phyloP scores from a whole-genome alignment of 2,797 vertebrate genomes.

The Tarsius wallacei region DNA sequence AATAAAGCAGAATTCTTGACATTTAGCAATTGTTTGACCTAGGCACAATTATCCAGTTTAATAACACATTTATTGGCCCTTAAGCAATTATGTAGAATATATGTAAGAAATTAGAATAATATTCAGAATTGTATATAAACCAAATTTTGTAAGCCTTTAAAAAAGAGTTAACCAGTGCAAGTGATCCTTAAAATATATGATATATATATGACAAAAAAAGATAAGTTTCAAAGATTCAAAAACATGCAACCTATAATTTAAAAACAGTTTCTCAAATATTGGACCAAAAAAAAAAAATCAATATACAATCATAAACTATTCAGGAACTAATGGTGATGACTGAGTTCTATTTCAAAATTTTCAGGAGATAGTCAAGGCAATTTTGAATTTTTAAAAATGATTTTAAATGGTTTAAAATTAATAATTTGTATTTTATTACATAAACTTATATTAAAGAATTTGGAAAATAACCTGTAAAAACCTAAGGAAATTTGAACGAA shows the following conservation, averaged over 20 bases:
- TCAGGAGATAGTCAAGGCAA: background rate
- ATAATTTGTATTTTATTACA: background rate
- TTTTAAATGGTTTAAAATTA: background rate
- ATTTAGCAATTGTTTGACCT: background rate
- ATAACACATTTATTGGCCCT: background rate
- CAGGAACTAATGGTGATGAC: background rate
- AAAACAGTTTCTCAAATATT: background rate
- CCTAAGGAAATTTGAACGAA: conserved; percentile 11
- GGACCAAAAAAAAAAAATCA: background rate
- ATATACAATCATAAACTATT: background rate
- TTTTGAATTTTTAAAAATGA: background rate
- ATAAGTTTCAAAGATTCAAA: background rate
- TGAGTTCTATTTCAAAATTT: background rate
- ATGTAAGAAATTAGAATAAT: background rate
- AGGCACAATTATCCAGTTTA: background rate
- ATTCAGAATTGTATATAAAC: conserved; percentile 3
- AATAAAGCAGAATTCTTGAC: background rate
- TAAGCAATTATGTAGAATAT: background rate
- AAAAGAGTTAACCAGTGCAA: background rate
- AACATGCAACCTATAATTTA: background rate
- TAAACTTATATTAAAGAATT: background rate
- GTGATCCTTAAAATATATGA: background rate
- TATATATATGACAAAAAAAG: background rate
- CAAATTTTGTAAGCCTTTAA: conserved; percentile 14
- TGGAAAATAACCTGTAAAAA: background rate